Percentiles rank a stretch among this genome's conserved stretches.
These are phyloP conservation scores for Yoshiicerus persimilis DNA, from an alignment of 1,140 invertebrate genomes.

Conservation along the genomic window DNA sequence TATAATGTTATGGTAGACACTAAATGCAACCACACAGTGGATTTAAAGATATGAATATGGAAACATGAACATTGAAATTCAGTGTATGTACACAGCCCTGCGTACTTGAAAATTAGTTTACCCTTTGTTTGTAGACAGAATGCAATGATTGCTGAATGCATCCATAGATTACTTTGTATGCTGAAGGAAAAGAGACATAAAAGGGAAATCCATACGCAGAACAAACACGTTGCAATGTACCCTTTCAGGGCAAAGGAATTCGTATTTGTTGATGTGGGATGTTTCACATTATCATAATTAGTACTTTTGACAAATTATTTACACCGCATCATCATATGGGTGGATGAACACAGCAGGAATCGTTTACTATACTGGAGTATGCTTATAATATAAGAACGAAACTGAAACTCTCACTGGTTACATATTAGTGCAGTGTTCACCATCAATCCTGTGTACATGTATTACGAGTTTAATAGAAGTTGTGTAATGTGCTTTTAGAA, in stretches of 20 bases:
- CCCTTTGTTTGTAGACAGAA: background rate
- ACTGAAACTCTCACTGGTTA: too few species aligned
- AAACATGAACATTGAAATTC: background rate
- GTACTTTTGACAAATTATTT: constrained; percentile 33
- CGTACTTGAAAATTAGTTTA: background rate
- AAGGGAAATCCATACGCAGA: background rate
- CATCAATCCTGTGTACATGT: too few species aligned
- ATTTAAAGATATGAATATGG: background rate
- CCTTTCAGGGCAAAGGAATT: background rate
- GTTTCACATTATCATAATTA: constrained; percentile 33
- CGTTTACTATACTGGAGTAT: too few species aligned
- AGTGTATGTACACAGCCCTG: too few species aligned
- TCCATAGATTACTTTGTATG: background rate
- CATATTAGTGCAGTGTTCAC: too few species aligned
- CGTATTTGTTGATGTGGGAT: background rate
- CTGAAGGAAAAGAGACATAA: background rate
- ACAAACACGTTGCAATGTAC: background rate
- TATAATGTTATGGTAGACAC: too few species aligned
- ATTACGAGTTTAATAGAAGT: background rate
- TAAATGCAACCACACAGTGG: too few species aligned
- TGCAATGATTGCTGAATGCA: background rate
- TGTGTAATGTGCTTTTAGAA: background rate
- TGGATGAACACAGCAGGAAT: background rate
- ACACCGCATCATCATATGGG: background rate
- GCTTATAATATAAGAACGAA: too few species aligned